These are phyloP conservation scores for Acrocephalus scirpaceus DNA, from an alignment of 2,797 vertebrate genomes.

Conservation along the genomic window DNA sequence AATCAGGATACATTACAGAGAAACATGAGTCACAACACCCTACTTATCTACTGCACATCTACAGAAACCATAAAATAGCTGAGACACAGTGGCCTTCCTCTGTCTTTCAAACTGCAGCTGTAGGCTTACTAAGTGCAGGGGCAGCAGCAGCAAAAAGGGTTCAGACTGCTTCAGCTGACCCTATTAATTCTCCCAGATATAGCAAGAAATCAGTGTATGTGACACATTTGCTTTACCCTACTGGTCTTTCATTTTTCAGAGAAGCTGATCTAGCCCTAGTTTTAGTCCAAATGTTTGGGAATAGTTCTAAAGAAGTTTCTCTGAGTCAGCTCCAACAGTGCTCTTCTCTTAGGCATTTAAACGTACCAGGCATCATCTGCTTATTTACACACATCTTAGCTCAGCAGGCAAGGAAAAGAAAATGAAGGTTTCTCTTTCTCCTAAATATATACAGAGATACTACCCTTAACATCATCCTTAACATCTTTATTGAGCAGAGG, in stretches of 20 bases:
- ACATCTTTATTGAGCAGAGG: background rate
- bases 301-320: background rate
- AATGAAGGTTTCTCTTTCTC: background rate
- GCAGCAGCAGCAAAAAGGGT: background rate
- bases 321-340: background rate
- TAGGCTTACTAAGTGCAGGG: background rate
- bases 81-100: background rate
- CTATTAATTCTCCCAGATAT: background rate
- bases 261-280: background rate
- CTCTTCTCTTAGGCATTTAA: background rate
- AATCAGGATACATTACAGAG: background rate
- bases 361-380: background rate
- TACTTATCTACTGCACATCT: background rate
- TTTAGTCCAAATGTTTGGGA: background rate
- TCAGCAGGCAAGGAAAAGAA: background rate
- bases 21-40: background rate
- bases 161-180: background rate
- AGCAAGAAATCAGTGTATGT: background rate
- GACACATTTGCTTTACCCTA: background rate
- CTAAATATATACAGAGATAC: background rate
- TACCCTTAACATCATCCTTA: background rate
- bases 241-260: background rate
- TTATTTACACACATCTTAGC: background rate
- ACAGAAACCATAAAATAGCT: background rate
- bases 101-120: background rate